phyloP scores from a whole-genome alignment of 1,140 invertebrate species.

The Drosophila nannoptera region DNA sequence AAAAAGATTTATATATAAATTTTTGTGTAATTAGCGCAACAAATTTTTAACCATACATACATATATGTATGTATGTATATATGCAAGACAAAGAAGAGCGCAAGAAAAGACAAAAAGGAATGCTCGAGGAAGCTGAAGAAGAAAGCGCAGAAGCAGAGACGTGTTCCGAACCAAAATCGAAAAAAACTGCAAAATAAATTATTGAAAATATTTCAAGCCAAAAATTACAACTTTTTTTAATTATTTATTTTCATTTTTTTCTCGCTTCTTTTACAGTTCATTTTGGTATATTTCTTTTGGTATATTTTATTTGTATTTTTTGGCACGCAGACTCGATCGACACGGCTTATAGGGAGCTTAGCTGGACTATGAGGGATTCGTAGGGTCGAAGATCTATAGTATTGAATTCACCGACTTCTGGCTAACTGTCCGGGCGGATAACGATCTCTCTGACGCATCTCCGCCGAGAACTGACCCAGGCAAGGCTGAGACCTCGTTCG shows the following conservation, averaged over 20 bases:
- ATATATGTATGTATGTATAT: constrained; percentile 13
- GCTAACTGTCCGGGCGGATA: too few relatives aligned
- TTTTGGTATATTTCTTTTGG: background rate
- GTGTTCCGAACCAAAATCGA: background rate
- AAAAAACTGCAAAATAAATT: constrained; percentile 54
- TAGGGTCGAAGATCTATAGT: too few relatives aligned
- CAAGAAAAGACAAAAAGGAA: constrained; percentile 15
- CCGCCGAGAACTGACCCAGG: too few relatives aligned
- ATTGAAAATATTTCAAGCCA: constrained; percentile 64
- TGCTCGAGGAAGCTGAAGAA: background rate
- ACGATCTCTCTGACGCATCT: too few relatives aligned
- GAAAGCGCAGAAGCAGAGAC: constrained; percentile 3
- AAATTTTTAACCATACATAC: constrained; percentile 35
- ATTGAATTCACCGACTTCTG: too few relatives aligned
- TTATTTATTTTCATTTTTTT: constrained; percentile 19
- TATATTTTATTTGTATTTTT: too few relatives aligned
- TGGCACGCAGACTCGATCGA: too few relatives aligned
- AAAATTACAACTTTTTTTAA: constrained; percentile 19
- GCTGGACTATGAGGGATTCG: too few relatives aligned
- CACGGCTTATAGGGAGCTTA: too few relatives aligned
- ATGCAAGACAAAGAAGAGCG: background rate
- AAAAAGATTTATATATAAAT: background rate
- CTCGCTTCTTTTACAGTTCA: constrained; percentile 9
- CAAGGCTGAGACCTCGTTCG: too few relatives aligned
- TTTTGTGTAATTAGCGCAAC: constrained; percentile 33